Base-by-base conservation (phyloP, 2,888 invertebrate species). In the Salticus scenicus region DNA sequence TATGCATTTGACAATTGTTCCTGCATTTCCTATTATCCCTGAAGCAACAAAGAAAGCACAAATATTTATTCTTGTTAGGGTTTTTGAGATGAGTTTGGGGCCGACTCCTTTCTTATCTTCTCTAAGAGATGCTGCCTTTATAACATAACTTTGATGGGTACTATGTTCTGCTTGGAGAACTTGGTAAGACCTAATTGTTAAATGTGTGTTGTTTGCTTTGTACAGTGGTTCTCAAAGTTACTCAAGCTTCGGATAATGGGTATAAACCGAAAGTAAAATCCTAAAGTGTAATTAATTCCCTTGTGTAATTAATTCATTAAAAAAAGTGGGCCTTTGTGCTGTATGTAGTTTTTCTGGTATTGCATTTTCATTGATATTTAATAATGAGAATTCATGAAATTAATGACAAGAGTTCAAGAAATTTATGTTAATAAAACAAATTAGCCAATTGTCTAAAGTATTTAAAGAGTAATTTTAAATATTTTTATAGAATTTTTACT, bases 11-110 rank as follows among this genome's bases (percentile, higher is more conserved):
- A 84, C 71, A 47, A 72, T 77, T 83, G 37, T 66, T 67, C 83
- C 83, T 84, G 83, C 77, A 77, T 84, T 84, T 84, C 71, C 67
- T 84, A 67, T 84, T 84, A 69, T 84, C 83, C 67, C 37, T 72
- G 63, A 77, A 77, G 66, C 73, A 84, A 77, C 72, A 66, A 63
- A 84, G 83, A 84, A 77, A 84, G 77, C 67, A 72, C 72, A 57
- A 76, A 77, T 84, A 67, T 84, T 84, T 83, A 51, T 78, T 84
- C 83, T 84, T 84, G 83, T 66, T 84, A 84, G 83, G 83, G 67
- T 82, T 76, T 78, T 77, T 84, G 77, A 78, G 83, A 84, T 84
- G 82, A 14, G 76, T 84, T 73, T 57, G 57, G 57, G 83, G 72
- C 73, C 71, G 77, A 57, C 63, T 73, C 82, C 70, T 72, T 77